Evolutionary conservation across 1,140 invertebrate genomes (phyloP), one percentile per base, ranked within the genome.

Genomic region (Dendroctonus ponderosae): DNA sequence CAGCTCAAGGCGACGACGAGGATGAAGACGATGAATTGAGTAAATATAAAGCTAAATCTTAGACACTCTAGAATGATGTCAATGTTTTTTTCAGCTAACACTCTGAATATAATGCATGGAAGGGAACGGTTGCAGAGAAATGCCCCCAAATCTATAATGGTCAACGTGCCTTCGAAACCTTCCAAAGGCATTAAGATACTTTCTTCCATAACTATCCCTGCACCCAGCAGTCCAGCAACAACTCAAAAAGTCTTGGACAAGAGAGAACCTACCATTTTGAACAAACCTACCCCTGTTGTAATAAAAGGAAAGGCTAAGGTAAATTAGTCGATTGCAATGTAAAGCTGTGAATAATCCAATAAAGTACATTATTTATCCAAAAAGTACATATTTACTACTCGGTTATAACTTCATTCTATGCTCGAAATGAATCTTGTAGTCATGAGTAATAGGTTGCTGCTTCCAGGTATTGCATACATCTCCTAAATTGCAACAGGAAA

Each of bases 31-130:
- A 78, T 66, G 66, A 68, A 46, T 15, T 67, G 41, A 42, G 65
- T 67, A 51, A 50, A 7, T 41, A 49, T 26, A 26, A 3, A 26
- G 26, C 26, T 3, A 26, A 26, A 26, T 26, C 3, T 26, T 26
- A 26, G 26, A 26, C 26, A 26, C 26, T 26, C 26, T 26, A 26
- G 26, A 26, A 26, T 26, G 26, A 26, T 3, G 26, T 26, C 3
- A 26, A 26, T 26, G 26, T 26, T 26, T 56, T 6, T 66, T 66
- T 49, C 75, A 48, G 74, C 73, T 5, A 73, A 76, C 70, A 76
- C 77, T 37, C 64, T 78, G 7, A 77, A 75, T 71, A 75, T 78
- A 43, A 42, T 79, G 9, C 75, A 78, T 68, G 76, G 71, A 14
- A 51, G 62, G 38, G 60, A 71, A 56, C 64, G 60, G 48, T 44